Evolutionary conservation across 37 sponge, comb jelly and placozoan genomes (phyloP).

Genomic region (Hormiphora californensis): DNA sequence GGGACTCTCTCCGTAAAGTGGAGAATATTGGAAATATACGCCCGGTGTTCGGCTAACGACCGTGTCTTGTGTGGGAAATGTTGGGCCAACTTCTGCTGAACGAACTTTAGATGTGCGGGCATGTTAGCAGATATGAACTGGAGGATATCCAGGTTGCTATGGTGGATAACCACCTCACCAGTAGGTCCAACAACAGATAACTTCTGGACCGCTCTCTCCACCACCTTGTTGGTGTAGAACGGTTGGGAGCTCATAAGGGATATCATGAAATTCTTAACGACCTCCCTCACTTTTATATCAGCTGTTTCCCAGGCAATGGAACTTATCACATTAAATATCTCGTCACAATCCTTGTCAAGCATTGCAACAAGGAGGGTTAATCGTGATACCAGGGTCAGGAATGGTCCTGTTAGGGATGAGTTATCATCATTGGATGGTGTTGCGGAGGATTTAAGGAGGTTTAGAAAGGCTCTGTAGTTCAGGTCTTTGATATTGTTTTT

Average conservation of each 20-base stretch:
- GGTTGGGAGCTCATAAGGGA: conserved; percentile 41
- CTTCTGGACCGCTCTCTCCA: neutral
- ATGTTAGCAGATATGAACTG: conserved; percentile 30
- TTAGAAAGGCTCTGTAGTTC: conserved; percentile 38
- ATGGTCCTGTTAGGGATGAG: no score
- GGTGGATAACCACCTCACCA: neutral
- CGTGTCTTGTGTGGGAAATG: conserved; percentile 25
- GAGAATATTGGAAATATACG: conserved; percentile 30
- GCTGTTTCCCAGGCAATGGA: neutral
- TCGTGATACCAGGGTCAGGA: neutral
- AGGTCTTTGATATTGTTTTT: conserved; percentile 5
- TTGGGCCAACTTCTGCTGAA: neutral
- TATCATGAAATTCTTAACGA: neutral
- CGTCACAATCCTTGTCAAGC: conserved; percentile 47
- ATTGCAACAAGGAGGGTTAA: conserved; percentile 15
- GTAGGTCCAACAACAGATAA: neutral
- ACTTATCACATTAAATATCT: neutral
- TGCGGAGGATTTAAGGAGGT: conserved; percentile 9
- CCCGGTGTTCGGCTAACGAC: neutral
- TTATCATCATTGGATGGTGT: neutral
- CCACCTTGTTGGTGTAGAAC: conserved; percentile 22
- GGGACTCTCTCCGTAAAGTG: neutral
- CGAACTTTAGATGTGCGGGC: conserved; percentile 32
- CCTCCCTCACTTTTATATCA: neutral
- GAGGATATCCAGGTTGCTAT: neutral